Evolutionary conservation across 2,113 vertebrate genomes (phyloP), one percentile per base, ranked within the genome.

Genomic region (Xenopus laevis): DNA sequence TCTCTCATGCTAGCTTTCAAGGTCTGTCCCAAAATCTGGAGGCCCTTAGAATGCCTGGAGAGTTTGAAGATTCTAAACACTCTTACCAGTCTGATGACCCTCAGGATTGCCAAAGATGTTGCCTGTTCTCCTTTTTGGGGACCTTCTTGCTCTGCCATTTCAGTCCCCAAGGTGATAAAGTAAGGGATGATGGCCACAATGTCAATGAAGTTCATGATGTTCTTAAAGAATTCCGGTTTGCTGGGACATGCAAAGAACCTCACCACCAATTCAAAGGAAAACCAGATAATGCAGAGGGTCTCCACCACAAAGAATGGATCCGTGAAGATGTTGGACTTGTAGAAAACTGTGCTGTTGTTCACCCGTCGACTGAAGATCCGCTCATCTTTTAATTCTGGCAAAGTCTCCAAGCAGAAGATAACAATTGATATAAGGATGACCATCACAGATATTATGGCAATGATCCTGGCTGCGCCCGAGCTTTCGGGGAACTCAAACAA

Each of bases 161-260:
- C 96, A 0, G 96, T 98, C 70, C 97, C 97, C 12, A 99, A 87
- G 0, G 97, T 99, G 88, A 99, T 99, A 86, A 99, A 99, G 80
- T 99, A 98, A 0, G 97, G 97, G 80, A 99, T 98, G 79, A 99
- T 98, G 81, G 97, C 95, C 84, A 99, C 97, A 6, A 99, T 94
- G 81, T 99, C 97, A n/a, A 99, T 99, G 23, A 97, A 94, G 85
- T 99, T 99, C 97, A 99, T 99, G 85, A 99, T 98, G 88, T 99
- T 98, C 78, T 96, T 97, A 80, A 99, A 99, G 17, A 98, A 99
- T 6, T 95, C 96, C 0, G 95, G 87, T 82, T 99, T 99, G 87
- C 96, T 98, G 73, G 96, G 97, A 72, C 97, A 99, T 17, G 97
- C 94, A 4, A 98, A 95, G 83, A 99, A 99, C 6, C 96, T 91